phyloP scores from a whole-genome alignment of 2,888 invertebrate species.

The Apoderus coryli region DNA sequence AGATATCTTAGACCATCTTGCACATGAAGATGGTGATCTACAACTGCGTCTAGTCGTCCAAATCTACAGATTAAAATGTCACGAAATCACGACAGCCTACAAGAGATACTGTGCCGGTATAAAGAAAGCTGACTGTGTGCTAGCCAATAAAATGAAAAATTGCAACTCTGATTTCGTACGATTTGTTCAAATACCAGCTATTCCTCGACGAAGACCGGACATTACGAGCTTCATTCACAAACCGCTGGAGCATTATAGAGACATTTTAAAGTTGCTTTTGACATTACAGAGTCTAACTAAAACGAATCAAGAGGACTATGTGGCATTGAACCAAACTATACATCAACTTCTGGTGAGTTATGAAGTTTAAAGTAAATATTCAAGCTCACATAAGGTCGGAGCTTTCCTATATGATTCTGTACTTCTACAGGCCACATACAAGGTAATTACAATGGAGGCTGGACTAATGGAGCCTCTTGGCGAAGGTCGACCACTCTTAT shows the following conservation, averaged over 20 bases:
- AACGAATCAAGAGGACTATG: slow-evolving; percentile 35
- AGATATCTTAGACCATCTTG: slow-evolving; percentile 61
- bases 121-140: slow-evolving; percentile 71
- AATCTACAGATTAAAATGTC: slow-evolving; percentile 58
- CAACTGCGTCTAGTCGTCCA: slow-evolving; percentile 52
- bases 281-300: slow-evolving; percentile 36
- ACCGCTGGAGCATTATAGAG: slow-evolving; percentile 68
- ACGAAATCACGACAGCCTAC: slow-evolving; percentile 61
- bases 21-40: slow-evolving; percentile 59
- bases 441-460: slow-evolving; percentile 70
- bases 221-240: slow-evolving; percentile 73
- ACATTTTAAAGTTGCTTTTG: slow-evolving; percentile 44
- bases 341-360: slow-evolving; percentile 33
- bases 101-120: slow-evolving; percentile 72
- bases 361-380: neutral
- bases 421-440: slow-evolving; percentile 45
- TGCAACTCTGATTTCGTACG: slow-evolving; percentile 65
- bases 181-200: slow-evolving; percentile 66
- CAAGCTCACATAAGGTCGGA: too few species aligned
- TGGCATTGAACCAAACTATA: slow-evolving; percentile 34
- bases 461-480: slow-evolving; percentile 76
- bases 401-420: neutral
- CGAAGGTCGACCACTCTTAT: slow-evolving; percentile 66
- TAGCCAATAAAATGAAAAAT: slow-evolving; percentile 61
- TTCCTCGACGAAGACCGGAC: slow-evolving; percentile 69